Percentiles rank a stretch among this genome's conserved stretches.
Evolutionary conservation across 2,113 vertebrate species (phyloP).

Genomic region (Grantiella picta): DNA sequence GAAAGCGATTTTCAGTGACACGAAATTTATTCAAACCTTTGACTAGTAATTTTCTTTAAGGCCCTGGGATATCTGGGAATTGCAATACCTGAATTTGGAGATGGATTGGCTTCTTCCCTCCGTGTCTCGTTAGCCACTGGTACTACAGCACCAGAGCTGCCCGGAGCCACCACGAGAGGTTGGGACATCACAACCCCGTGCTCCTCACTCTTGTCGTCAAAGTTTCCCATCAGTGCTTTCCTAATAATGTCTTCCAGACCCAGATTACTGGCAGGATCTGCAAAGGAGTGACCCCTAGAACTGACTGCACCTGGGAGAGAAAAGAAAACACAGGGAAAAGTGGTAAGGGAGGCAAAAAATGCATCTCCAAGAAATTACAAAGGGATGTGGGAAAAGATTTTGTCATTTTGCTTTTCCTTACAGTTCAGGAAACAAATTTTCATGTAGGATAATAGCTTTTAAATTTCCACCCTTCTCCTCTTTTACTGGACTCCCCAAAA

Average conservation of each 20-base stretch:
- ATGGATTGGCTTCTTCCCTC: constrained; percentile 88
- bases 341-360: not conserved
- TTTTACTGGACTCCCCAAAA: not conserved
- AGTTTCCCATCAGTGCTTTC: constrained; percentile 95
- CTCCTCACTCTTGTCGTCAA: constrained; percentile 93
- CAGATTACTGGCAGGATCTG: constrained; percentile 94
- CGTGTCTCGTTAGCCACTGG: constrained; percentile 73
- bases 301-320: constrained; percentile 85
- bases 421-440: not conserved
- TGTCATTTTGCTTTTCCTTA: not conserved
- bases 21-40: not conserved
- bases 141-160: constrained; percentile 59
- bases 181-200: constrained; percentile 81
- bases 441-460: not conserved
- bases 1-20: not conserved
- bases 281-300: constrained; percentile 90
- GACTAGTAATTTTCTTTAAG: not conserved
- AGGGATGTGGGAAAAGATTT: not conserved
- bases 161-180: constrained; percentile 60
- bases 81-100: constrained; percentile 82
- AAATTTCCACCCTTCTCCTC: not conserved
- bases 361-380: not conserved
- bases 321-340: constrained; percentile 12
- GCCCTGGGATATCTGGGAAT: not conserved
- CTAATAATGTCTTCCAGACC: constrained; percentile 98